Base-by-base conservation (phyloP, 2,797 vertebrate genomes). In the Cuniculus paca region DNA sequence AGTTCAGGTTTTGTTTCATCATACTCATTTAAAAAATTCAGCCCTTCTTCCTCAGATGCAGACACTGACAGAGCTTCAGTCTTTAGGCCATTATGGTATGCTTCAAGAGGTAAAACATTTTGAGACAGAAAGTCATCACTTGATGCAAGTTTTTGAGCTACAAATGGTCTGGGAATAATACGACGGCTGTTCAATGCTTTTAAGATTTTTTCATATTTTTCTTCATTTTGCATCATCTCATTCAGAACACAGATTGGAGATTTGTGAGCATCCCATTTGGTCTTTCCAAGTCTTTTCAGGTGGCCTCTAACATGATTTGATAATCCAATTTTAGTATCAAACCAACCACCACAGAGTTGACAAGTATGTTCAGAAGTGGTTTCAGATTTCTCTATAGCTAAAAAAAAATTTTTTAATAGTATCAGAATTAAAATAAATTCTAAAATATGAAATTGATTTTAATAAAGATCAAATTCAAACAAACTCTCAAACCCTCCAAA, bases 291-390 rank as follows among this genome's bases (percentile, higher is more conserved):
- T 98, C 99, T 99, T 99, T 99, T 99, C 97, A 99, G 99, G 98
- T 99, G 99, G 98, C 99, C 99, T 97, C 99, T 99, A 97, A 99
- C 99, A 92, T 99, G 99, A 98, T 99, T 99, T 97, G 99, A 99
- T 98, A 99, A 99, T 96, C 99, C 99, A 98, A 99, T 99, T 99
- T 99, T 99, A 97, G 99, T 99, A 98, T 99, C 99, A 94, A 99
- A 99, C 98, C 99, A 99, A 96, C 99, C 99, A 96, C 99, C 99
- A 98, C 99, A 99, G 96, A 99, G 98, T 34, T 99, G 99, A 98
- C 99, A 99, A 4, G 99, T 99, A 97, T 99, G 99, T 98, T 99
- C 99, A 94, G 99, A 99, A 97, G 98, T 98, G 96, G 98, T 98
- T 98, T 99, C 99, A 88, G 99, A 99, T 97, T 99, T 99, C 95